phyloP scores from a whole-genome alignment of 1,140 invertebrate species.

The Plectrocnemia conspersa region DNA sequence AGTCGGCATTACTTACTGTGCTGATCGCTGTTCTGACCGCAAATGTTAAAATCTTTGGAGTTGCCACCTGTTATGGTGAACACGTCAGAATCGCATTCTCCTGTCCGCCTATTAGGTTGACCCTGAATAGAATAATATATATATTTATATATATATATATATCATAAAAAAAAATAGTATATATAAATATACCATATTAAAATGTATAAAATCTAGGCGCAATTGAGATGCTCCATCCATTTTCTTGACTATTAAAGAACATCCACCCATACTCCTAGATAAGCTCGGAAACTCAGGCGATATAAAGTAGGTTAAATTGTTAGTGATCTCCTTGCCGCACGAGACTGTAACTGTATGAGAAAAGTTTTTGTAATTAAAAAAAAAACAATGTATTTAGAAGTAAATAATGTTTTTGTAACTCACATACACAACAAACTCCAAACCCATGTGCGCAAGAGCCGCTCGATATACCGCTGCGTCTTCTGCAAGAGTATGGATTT shows the following conservation, averaged over 20 bases:
- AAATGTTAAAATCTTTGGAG: conserved; percentile 59
- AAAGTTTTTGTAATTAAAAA: conserved; percentile 3
- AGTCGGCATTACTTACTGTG: conserved; percentile 59
- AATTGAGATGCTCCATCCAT: conserved; percentile 72
- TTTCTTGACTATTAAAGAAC: conserved; percentile 63
- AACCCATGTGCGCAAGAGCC: conserved; percentile 79
- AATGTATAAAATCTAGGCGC: conserved; percentile 73
- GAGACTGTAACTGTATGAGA: conserved; percentile 61
- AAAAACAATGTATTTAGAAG: background rate
- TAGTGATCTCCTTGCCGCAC: conserved; percentile 69
- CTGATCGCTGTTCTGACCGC: conserved; percentile 78
- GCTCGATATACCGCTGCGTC: conserved; percentile 65
- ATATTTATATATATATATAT: too few species aligned
- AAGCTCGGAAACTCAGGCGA: conserved; percentile 77
- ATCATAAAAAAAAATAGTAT: too few species aligned
- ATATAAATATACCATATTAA: conserved; percentile 65
- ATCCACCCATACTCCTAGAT: conserved; percentile 58
- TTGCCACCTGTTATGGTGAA: conserved; percentile 58
- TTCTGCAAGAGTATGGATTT: conserved; percentile 78
- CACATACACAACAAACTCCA: conserved; percentile 84
- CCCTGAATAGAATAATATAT: conserved; percentile 51
- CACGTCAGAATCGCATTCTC: conserved; percentile 70
- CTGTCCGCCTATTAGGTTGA: conserved; percentile 73
- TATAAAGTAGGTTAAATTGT: conserved; percentile 81
- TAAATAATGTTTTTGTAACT: conserved; percentile 45